Conservation (phyloP, 2,113 vertebrate genomes). For the Cnemophilus loriae region DNA sequence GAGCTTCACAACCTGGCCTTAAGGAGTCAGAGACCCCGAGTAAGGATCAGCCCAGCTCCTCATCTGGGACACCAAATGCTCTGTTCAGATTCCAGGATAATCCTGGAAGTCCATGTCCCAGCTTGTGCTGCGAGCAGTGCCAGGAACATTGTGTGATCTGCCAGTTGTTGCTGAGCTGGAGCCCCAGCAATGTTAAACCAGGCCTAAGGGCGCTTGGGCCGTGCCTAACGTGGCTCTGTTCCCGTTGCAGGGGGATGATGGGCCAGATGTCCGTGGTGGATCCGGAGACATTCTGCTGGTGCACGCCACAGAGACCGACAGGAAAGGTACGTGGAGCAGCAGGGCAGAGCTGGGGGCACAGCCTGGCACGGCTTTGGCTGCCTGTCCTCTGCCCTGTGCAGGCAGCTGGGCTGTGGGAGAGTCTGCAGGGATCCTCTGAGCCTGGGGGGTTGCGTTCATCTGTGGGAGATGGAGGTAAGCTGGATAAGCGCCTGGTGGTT, state of each 20-base stretch:
- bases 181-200: neutral
- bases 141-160: neutral
- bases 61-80: neutral
- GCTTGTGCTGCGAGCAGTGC: neutral
- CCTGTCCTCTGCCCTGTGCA: neutral
- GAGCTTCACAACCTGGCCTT: neutral
- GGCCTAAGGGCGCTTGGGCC: neutral
- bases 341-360: neutral
- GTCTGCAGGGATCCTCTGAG: neutral
- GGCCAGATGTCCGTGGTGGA: slow-evolving; percentile 94
- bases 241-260: slow-evolving; percentile 85
- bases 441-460: neutral
- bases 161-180: neutral
- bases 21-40: neutral
- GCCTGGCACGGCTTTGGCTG: neutral
- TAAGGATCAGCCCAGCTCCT: neutral
- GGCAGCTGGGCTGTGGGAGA: neutral
- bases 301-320: slow-evolving; percentile 95
- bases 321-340: slow-evolving; percentile 81
- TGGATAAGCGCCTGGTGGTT: neutral
- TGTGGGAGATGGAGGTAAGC: neutral
- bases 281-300: slow-evolving; percentile 94
- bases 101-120: neutral
- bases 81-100: neutral
- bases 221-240: neutral